Evolutionary conservation across 92 coral and sea anemone genomes (phyloP), one percentile per base, ranked within the genome.

Genomic region (Umimayanthus chanpuru): DNA sequence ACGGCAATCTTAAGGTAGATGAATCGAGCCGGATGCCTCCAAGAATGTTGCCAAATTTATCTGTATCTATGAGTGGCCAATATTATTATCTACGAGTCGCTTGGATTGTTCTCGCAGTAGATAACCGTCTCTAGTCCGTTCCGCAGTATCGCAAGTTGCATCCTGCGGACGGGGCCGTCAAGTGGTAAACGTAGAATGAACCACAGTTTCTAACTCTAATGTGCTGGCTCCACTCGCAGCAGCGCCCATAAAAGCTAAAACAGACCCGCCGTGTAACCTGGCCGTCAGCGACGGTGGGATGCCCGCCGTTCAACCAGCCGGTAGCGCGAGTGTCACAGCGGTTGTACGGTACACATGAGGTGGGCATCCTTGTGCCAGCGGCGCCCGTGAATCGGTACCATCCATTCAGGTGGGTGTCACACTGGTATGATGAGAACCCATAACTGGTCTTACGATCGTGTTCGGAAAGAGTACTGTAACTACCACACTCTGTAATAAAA

Each of bases 351-450:
- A 61, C 68, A 61, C 68, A 61, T 0, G n/a, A 61, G 26, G 68
- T 61, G 6, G 68, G 68, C 68, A 61, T 61, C 68, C 7, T 61
- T 12, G 26, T 61, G 25, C 68, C 68, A 61, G 68, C 68, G 8
- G 25, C 68, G 25, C 68, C 68, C 25, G 68, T 61, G 68, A 61
- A 61, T 9, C 83, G 83, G 83, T 79, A 79, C 83, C 83, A 79
- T 2, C 83, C 83, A 10, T 12, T 79, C 68, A 79, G 67, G 25
- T 49, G 67, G 26, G 2, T 49, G 41, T 79, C 83, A 16, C 83
- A 79, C 44, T 9, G 2, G n/a, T 23, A 53, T 50, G 40, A 2
- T 26, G 71, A 4, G 3, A 1, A 0, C 0, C 83, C 83, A 55
- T 49, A 79, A 79, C 68, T 79, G 4, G 26, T 10, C 43, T 79